Evolutionary conservation across 2,888 invertebrate genomes (phyloP).

Genomic region (Cremastinae sp.): DNA sequence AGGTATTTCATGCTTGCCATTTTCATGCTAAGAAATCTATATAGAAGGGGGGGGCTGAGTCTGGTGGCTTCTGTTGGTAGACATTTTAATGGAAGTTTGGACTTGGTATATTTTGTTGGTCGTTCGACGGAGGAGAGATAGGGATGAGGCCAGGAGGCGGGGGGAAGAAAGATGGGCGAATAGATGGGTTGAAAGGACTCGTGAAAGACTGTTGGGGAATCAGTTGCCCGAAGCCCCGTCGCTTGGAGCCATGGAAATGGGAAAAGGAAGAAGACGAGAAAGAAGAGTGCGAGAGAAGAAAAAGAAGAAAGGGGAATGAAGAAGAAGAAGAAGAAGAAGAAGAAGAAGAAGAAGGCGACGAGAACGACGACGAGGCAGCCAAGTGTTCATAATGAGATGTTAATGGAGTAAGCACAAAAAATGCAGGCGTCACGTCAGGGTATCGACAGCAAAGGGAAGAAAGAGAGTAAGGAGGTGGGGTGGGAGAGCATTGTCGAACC

Average conservation of each 20-base stretch:
- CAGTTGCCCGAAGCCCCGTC: conserved; percentile 44
- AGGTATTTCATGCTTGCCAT: conserved; percentile 36
- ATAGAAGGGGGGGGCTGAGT: conserved; percentile 50
- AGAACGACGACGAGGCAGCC: conserved; percentile 67
- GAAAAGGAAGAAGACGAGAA: conserved; percentile 43
- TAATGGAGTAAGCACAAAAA: conserved; percentile 78
- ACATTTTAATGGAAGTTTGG: conserved; percentile 79
- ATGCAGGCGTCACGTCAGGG: conserved; percentile 75
- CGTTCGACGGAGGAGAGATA: conserved; percentile 38
- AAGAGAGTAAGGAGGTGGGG: neutral
- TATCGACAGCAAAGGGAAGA: conserved; percentile 73
- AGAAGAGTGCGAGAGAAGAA: conserved; percentile 28
- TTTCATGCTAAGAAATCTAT: conserved; percentile 31
- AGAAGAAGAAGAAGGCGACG: conserved; percentile 48
- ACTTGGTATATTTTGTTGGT: conserved; percentile 77
- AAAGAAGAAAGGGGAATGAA: conserved; percentile 55
- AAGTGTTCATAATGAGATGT: conserved; percentile 80
- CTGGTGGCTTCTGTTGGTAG: conserved; percentile 69
- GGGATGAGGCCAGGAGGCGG: conserved; percentile 45
- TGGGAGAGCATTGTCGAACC: conserved; percentile 31
- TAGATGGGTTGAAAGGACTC: conserved; percentile 48
- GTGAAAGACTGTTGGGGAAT: conserved; percentile 42
- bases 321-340: conserved; percentile 64
- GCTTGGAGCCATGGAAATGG: conserved; percentile 44
- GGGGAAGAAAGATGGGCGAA: conserved; percentile 28